Base-by-base conservation (phyloP, 2,797 vertebrate species). In the Galaxias olidus region DNA sequence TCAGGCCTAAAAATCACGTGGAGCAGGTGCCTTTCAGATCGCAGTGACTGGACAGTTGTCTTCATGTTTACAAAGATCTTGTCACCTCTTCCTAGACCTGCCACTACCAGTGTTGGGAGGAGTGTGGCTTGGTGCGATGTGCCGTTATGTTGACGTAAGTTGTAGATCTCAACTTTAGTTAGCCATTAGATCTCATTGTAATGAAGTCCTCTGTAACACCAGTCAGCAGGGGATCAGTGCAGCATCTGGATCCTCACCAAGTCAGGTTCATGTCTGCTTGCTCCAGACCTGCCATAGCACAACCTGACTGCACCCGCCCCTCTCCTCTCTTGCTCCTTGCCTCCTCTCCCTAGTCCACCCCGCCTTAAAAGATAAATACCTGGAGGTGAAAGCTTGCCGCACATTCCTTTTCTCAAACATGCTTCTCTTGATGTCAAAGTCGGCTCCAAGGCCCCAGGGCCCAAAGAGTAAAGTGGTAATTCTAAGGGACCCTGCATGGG, bases 371-470 rank as follows among this genome's bases (percentile, higher is more conserved):
- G 94, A 94, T 95, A 96, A 95, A 96, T 96, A 95, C 93, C 96
- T 95, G 73, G 86, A 94, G 95, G 95, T 96, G 93, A 94, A 93
- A 93, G 91, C 94, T 93, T 92, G 93, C 92, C 91, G 90, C 90
- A 92, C 96, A 98, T 98, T 98, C 96, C 94, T 97, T 94, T 89
- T 92, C 89, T 88, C 78, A 91, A 96, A 95, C 93, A 93, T 94
- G 93, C 92, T 89, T 30, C 94, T 94, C 89, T 93, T 93, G 94
- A 93, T 95, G 93, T 93, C 91, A 93, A 93, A 95, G 94, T 95
- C 92, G 86, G 93, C 94, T 94, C 89, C 88, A 91, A 94, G 93
- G 93, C 95, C 95, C 70, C 88, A 80, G 96, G 96, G 95, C 89
- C 87, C 86, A 85, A n/a, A 86, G 71, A 91, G 92, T 91, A 91